A percentile compares a stretch with the other conserved stretches of the same genome.
phyloP scores from a whole-genome alignment of 2,113 vertebrate genomes.

The Lates calcarifer region DNA sequence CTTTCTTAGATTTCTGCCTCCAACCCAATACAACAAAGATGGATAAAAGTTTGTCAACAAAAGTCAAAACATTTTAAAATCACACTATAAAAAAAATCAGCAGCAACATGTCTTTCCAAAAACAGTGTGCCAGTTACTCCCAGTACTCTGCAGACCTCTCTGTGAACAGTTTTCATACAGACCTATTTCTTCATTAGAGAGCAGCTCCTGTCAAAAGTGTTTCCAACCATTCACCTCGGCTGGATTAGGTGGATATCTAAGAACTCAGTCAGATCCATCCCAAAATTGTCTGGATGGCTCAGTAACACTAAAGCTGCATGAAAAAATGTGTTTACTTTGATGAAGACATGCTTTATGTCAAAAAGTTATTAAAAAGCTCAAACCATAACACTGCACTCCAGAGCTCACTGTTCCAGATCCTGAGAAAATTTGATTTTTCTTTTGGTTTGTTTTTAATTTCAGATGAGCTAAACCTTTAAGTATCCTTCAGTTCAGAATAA shows the following conservation, averaged over 20 bases:
- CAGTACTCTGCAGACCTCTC: not conserved
- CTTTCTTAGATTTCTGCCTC: not conserved
- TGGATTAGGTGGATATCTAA: not conserved
- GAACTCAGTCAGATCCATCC: not conserved
- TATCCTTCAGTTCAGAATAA: not conserved
- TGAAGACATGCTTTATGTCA: not conserved
- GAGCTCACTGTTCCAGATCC: not conserved
- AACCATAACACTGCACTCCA: not conserved
- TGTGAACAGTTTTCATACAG: not conserved
- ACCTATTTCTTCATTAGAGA: not conserved
- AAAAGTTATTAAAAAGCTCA: not conserved
- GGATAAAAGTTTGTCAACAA: not conserved
- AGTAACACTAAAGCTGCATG: not conserved
- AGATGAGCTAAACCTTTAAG: not conserved
- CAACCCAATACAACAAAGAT: no score
- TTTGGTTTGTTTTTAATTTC: not conserved
- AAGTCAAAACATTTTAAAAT: no score
- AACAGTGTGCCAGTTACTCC: not conserved
- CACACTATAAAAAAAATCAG: no score
- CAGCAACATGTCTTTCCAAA: conserved; percentile 2
- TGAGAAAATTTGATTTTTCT: not conserved
- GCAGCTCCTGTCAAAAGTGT: not conserved
- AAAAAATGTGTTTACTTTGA: not conserved
- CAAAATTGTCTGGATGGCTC: not conserved
- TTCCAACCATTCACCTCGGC: not conserved